Percentiles rank a stretch among this genome's conserved stretches.
Conservation (phyloP, 2,113 vertebrate genomes). For the Craseonycteris thonglongyai region DNA sequence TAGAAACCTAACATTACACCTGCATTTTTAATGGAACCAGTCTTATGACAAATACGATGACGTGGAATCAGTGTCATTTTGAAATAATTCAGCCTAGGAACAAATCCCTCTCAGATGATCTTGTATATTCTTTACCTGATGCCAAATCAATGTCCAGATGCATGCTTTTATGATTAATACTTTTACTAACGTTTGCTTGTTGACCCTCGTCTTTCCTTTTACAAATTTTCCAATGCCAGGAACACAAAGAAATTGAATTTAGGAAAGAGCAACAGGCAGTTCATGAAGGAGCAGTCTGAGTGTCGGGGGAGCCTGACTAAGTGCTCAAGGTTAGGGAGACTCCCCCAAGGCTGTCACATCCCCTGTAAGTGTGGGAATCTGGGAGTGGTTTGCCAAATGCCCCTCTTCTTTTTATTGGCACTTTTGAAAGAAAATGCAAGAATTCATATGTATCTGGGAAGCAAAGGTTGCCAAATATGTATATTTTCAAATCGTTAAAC, state of each 20-base stretch:
- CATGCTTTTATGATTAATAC: not conserved
- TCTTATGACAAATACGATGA: not conserved
- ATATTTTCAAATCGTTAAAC: not conserved
- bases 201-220: not conserved
- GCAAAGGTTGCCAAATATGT: not conserved
- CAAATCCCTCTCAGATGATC: not conserved
- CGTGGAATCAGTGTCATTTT: not conserved
- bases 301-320: not conserved
- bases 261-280: not conserved
- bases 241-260: not conserved
- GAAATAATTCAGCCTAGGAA: not conserved
- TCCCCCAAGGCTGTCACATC: too few relatives aligned
- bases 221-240: not conserved
- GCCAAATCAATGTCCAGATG: not conserved
- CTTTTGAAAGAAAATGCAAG: conserved; percentile 36
- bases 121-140: not conserved
- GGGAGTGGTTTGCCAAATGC: not conserved
- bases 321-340: not conserved
- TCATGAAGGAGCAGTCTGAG: not conserved
- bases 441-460: conserved; percentile 20
- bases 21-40: not conserved
- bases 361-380: conserved; percentile 4
- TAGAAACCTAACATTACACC: not conserved
- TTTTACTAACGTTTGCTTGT: not conserved
- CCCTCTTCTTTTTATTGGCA: conserved; percentile 33